Evolutionary conservation across 2,113 vertebrate genomes (phyloP), one percentile per base, ranked within the genome.

Genomic region (Poecilia latipinna): DNA sequence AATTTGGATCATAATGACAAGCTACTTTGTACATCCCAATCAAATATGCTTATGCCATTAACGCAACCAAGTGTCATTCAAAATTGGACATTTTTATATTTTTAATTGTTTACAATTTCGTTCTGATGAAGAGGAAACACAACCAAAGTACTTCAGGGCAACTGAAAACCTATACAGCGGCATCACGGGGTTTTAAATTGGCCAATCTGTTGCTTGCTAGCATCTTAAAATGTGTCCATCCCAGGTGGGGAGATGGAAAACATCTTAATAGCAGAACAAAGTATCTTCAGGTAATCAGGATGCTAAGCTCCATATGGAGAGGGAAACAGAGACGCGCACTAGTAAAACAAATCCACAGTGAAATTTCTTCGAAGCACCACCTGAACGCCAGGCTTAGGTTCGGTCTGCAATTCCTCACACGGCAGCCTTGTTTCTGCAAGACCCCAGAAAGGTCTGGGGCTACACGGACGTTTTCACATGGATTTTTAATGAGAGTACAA

Each of bases 401-500:
- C 7, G 44, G 42, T 24, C 68, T 78, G 37, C 76, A 66, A 51
- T 72, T 67, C 10, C 19, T 66, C 37, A 66, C 17, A 32, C 12
- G 66, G 39, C n/a, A 31, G 48, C n/a, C 22, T 44, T 24, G 15
- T 7, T 65, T 69, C 65, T 64, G 8, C 44, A 35, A 39, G 4
- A 19, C 37, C 70, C 33, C n/a, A 68, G 31, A 48, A 66, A 64
- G 74, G 62, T 42, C 33, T 12, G 15, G 67, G 51, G 24, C 24
- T 24, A 22, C 19, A 62, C 69, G 70, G 31, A 61, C 24, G 19
- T 26, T 67, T 77, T 15, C 72, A 65, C 75, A 86, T 80, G 60
- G 64, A 82, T 86, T 66, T 84, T 88, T 84, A 75, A 90, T 83
- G 70, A 77, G 60, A 8, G 61, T 62, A 31, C 70, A 26, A 19